These are phyloP conservation scores for Heterohyrax brucei DNA, from an alignment of 2,797 vertebrate species.

Conservation along the genomic window DNA sequence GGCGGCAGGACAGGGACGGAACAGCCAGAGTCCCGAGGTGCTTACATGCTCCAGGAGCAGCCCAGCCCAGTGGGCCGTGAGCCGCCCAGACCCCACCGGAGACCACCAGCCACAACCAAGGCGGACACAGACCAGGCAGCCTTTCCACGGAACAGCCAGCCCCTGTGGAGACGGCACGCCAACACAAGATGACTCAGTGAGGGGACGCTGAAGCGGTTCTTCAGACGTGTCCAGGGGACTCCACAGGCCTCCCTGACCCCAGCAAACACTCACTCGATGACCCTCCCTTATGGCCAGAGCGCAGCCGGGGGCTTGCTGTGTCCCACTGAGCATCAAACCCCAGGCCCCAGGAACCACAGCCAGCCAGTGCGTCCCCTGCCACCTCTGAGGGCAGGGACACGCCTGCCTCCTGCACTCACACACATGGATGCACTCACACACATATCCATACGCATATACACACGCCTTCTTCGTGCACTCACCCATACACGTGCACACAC, in stretches of 20 bases:
- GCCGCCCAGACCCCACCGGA: not conserved
- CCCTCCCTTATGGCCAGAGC: not conserved
- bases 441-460: too few species aligned
- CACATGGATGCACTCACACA: too few species aligned
- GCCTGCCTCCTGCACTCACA: not conserved
- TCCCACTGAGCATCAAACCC: too few species aligned
- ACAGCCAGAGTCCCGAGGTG: not conserved
- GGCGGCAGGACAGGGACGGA: not conserved
- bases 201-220: too few species aligned
- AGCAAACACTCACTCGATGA: not conserved
- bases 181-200: accelerated
- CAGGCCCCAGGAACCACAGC: too few species aligned
- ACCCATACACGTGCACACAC: too few species aligned
- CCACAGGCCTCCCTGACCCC: not conserved
- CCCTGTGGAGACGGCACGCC: not conserved
- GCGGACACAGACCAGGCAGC: not conserved
- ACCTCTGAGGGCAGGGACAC: too few species aligned
- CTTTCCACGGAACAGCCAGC: not conserved
- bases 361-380: not conserved
- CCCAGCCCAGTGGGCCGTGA: not conserved
- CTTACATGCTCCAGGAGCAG: not conserved
- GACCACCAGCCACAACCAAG: not conserved
- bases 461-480: not conserved
- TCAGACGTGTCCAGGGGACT: too few species aligned
- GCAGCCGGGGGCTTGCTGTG: too few species aligned